Base-by-base conservation (phyloP, 2,888 invertebrate species). In the Drosophila ezoana region DNA sequence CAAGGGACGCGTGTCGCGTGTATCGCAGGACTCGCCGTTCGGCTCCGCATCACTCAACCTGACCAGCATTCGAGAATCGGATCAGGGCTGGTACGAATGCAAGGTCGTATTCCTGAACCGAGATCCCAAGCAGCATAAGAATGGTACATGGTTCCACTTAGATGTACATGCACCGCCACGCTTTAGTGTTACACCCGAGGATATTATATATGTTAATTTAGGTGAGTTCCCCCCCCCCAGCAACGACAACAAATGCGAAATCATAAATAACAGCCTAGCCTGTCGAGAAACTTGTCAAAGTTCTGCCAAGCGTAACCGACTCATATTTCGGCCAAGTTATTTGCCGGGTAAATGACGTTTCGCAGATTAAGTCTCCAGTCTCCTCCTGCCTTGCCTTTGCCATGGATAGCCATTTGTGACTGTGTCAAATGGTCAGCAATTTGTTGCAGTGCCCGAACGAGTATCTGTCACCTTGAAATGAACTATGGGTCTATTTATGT, bases 71-170 rank as follows among this genome's bases (percentile, higher is more conserved):
- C 95, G 95, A 81, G 98, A 98, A 93, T 95, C 96, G 90, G 98
- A 99, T 93, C 96, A 97, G 92, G 98, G 98, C 92, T 98, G 98
- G 98, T 98, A 97, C 94, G 96, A 97, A 94, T 98, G 97, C 93
- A 95, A 95, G 93, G 97, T 98, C 93, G 97, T 97, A 93, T 98
- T 98, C 94, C 96, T 98, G 93, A 98, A 98, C 93, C 96, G 98
- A 89, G 96, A 97, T 89, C 97, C 97, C 87, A 97, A 97, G 93
- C 96, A 96, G 92, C 95, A 96, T 94, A 97, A 97, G 93, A 97
- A 97, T 93, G 98, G 98, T 92, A 98, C 98, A 90, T 98, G 98
- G 98, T 98, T 98, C 94, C 98, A 98, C 93, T 95, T 99, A 93
- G 98, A 98, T 94, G 98, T 99, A 92, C 98, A 98, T 94, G 98